Conservation (phyloP, 2,888 invertebrate species). For the Phragmatobia fuliginosa region DNA sequence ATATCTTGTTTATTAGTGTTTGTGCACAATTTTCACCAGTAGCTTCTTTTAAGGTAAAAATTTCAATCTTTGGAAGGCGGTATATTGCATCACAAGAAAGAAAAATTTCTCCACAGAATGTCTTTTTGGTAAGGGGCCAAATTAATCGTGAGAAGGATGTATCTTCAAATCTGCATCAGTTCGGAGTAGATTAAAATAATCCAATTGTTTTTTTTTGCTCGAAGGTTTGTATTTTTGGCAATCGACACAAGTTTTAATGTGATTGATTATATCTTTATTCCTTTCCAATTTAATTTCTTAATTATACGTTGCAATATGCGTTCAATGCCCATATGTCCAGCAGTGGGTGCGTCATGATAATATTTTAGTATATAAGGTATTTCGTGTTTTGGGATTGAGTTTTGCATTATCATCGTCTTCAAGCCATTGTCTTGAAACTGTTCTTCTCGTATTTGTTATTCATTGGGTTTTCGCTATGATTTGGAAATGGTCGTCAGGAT, state of each 20-base stretch:
- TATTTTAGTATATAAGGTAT: conserved; percentile 16
- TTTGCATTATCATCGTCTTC: conserved; percentile 21
- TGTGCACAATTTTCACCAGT: conserved; percentile 52
- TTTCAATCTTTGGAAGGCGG: conserved; percentile 43
- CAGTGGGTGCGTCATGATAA: conserved; percentile 17
- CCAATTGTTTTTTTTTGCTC: conserved; percentile 11
- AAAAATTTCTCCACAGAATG: conserved; percentile 34
- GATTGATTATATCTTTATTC: conserved; percentile 19
- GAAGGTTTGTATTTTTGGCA: conserved; percentile 11
- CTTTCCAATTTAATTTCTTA: conserved; percentile 16
- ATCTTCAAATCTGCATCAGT: conserved; percentile 46
- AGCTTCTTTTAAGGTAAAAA: conserved; percentile 45
- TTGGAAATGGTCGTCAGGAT: too few species aligned
- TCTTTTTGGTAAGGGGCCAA: conserved; percentile 42
- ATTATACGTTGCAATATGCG: conserved; percentile 17
- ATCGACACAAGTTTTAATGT: conserved; percentile 31
- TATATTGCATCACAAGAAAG: conserved; percentile 45
- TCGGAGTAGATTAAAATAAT: not conserved
- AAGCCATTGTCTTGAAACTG: too few species aligned
- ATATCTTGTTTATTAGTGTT: conserved; percentile 56
- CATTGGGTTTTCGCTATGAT: too few species aligned
- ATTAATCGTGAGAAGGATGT: conserved; percentile 56
- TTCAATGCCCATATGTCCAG: conserved; percentile 21
- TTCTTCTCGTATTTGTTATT: too few species aligned
- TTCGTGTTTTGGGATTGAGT: conserved; percentile 17